Evolutionary conservation across 2,888 invertebrate genomes (phyloP), one percentile per base, ranked within the genome.

Genomic region (Erannis defoliaria): DNA sequence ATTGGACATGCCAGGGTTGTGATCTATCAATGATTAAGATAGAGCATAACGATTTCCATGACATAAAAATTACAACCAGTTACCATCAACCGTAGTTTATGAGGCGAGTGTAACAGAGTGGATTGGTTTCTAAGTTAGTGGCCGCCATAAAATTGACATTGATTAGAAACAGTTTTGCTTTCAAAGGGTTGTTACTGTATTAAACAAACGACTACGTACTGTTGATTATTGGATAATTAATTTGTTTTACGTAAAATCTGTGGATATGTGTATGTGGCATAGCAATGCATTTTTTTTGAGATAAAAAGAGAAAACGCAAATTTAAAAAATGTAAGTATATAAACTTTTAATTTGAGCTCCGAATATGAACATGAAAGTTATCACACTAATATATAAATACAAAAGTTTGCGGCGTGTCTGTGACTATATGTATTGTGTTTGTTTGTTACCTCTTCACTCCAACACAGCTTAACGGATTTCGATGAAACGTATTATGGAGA

Each of bases 11-110:
- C 66, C 64, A 65, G 58, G 12, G 42, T 59, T 58, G 53, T 64
- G 55, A 62, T 51, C 56, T 46, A 70, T 66, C 65, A 71, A 70
- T 62, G 64, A 64, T 60, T 62, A 64, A 67, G 55, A 70, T 66
- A 56, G 64, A 51, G 48, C 26, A 38, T 29, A 42, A 61, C 37
- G 19, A 61, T 37, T 37, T 40, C 54, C 43, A 61, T 29, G n/a
- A 6, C 12, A 51, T 55, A 51, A 45, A 50, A 31, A 40, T 26
- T 51, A 51, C 40, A 53, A 48, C 56, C 46, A 43, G 55, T 55
- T 51, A 33, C 18, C 45, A 18, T 50, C 45, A 46, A 31, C 43
- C 38, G 29, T 8, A 38, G 43, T 58, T 46, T 54, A 29, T 12
- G 38, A 40, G 38, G 31, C 5, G 5, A 45, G 10, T 48, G 50